Evolutionary conservation across 2,888 invertebrate species (phyloP), one percentile per base, ranked within the genome.

Genomic region (Seladonia tumulorum): DNA sequence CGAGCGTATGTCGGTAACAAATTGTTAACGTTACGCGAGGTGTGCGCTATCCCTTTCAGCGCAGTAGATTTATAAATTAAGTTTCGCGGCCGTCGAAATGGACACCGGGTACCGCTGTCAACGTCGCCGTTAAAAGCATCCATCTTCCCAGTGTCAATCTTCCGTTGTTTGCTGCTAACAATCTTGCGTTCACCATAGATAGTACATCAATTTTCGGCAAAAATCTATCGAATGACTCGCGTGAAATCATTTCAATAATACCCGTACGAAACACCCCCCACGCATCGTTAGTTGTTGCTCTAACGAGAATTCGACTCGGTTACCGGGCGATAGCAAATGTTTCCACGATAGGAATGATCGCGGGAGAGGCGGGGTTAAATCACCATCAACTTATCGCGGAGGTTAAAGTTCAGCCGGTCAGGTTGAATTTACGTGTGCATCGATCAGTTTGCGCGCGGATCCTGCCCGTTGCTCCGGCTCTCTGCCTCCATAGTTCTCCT

Each of bases 391-490:
- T 45, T 16, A 35, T 73, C 35, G 25, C 35, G 8, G 25, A 71
- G 14, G 14, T n/a, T n/a, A 53, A 76, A 71, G 68, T 75, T 75
- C 75, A 57, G 75, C 45, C 74, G 70, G 71, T 63, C 70, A 63
- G 75, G 78, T 85, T 53, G 63, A 12, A 75, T 76, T 71, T 25
- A 78, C 83, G 57, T 73, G 73, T 71, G 16, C 53, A 76, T 83
- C 83, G 81, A 83, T 83, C 81, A 81, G 63, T 14, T 5, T 39
- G 63, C 63, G 63, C 63, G 16, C 47, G 35, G 72, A 57, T 66
- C 49, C 47, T 14, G 18, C 12, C 49, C 25, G 49, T 7, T 16
- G 49, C 47, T 29, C 53, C 5, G 5, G 12, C 10, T 57, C 10
- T 57, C 57, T 57, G n/a, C 4, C 18, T 18, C 18, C 39, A 53